Evolutionary conservation across 2,797 vertebrate genomes (phyloP), one percentile per base, ranked within the genome.

Genomic region (Sorex maritimensis): DNA sequence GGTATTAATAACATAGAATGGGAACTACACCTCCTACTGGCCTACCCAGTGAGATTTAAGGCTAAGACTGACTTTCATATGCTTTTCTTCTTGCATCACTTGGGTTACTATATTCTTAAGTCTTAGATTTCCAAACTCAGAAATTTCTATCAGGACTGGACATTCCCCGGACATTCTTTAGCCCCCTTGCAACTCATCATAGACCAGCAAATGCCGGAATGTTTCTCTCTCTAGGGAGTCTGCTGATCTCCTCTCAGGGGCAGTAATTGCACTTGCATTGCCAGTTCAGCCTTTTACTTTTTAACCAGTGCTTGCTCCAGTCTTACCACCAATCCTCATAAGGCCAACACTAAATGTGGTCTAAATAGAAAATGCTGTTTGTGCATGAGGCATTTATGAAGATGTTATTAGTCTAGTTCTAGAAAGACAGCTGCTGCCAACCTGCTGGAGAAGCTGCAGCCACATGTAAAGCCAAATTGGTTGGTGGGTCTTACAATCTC

Each of bases 341-440:
- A 86, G 93, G 77, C 52, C 73, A 74, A 73, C 34, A 12, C 78
- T 90, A 85, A 91, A 93, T 81, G 75, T 34, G 69, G 87, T 71
- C 95, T 92, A 92, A 90, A 90, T 81, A 82, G 89, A 93, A 91
- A 92, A 93, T 75, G 41, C 81, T 92, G 68, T 93, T 86, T 95
- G 84, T 88, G 84, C 52, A 58, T n/a, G 55, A 1, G 0, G 84
- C 2, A 1, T 92, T 84, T 55, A 83, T 93, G 81, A 93, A 96
- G 95, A 94, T 74, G 79, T 92, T 91, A 82, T 89, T 93, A 93
- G 84, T 63, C 69, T 81, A 87, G 71, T 58, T 71, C 81, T 61
- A 74, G 85, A 55, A 86, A 74, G 81, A 87, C 71, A 85, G 81
- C 87, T 91, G 82, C 81, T 89, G 78, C 75, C 86, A 88, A 69